A percentile compares a stretch with the other conserved stretches of the same genome.
Conservation (phyloP, 2,797 vertebrate species). For the Microctenopoma lineatum region DNA sequence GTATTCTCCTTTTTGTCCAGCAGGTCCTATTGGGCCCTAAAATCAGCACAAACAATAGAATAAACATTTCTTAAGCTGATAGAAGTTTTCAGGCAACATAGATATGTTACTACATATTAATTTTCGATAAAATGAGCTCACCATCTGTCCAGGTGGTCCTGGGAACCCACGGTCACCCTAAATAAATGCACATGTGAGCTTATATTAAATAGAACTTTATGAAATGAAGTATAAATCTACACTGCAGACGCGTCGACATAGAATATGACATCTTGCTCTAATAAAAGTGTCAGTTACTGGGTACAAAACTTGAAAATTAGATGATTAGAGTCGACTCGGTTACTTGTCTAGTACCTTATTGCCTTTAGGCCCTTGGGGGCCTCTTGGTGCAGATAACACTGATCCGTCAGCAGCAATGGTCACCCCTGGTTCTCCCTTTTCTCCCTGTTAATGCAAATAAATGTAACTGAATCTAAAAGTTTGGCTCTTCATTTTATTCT, state of each 20-base stretch:
- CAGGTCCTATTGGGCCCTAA: conserved; percentile 90
- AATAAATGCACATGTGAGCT: conserved; percentile 2
- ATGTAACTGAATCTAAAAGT: not conserved
- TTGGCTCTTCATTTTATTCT: not conserved
- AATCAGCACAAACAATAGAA: conserved; percentile 30
- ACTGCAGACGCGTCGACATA: not conserved
- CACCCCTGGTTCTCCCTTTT: conserved; percentile 91
- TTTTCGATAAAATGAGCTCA: conserved; percentile 46
- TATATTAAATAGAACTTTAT: not conserved
- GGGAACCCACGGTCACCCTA: conserved; percentile 88
- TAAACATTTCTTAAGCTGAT: not conserved
- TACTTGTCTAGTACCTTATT: conserved; percentile 62
- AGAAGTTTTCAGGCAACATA: not conserved
- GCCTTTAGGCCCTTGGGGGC: conserved; percentile 87
- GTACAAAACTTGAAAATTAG: not conserved
- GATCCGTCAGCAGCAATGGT: conserved; percentile 87
- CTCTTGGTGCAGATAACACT: conserved; percentile 74
- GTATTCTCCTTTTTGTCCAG: conserved; percentile 92
- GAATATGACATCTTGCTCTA: too few species aligned
- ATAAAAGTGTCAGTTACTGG: not conserved
- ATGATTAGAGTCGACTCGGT: not conserved
- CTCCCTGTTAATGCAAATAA: conserved; percentile 83
- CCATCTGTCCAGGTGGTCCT: conserved; percentile 77
- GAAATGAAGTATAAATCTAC: not conserved
- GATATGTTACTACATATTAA: not conserved